Evolutionary conservation across 1,140 invertebrate species (phyloP).

Genomic region (Drosophila kanapiae): DNA sequence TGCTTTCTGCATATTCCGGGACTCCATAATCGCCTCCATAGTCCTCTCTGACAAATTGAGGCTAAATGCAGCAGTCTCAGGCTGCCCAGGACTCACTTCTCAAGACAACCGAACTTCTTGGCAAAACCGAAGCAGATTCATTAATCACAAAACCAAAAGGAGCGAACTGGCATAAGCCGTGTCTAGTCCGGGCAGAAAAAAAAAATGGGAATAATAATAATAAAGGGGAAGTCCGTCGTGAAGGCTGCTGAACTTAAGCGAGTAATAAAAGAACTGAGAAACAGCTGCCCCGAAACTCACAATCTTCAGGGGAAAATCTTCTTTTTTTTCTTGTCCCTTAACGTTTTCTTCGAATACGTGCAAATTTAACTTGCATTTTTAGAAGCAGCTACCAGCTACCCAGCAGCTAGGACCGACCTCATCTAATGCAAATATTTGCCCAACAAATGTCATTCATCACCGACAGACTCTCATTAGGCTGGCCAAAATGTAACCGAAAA

Average conservation of each 20-base stretch:
- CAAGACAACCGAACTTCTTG: neutral
- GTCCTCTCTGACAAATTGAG: constrained; percentile 40
- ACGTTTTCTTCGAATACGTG: too few relatives aligned
- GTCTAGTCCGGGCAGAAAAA: neutral
- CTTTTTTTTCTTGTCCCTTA: too few relatives aligned
- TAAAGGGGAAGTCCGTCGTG: neutral
- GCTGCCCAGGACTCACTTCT: neutral
- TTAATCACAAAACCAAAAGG: constrained; percentile 42
- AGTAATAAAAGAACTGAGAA: constrained; percentile 3
- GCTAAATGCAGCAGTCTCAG: constrained; percentile 33
- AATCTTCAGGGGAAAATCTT: neutral
- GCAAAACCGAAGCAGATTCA: constrained; percentile 34
- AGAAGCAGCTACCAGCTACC: too few relatives aligned
- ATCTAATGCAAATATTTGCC: constrained; percentile 15
- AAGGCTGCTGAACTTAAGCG: neutral
- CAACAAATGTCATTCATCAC: constrained; percentile 14
- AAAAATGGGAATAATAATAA: neutral
- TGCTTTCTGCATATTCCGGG: constrained; percentile 8
- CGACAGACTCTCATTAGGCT: constrained; percentile 38
- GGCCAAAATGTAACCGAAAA: constrained; percentile 22
- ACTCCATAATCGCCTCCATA: constrained; percentile 20
- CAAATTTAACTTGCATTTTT: neutral
- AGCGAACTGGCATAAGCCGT: constrained; percentile 23
- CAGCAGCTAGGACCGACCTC: too few relatives aligned
- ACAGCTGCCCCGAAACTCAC: neutral